phyloP scores from a whole-genome alignment of 2,888 invertebrate genomes.

The Dione vanillae region DNA sequence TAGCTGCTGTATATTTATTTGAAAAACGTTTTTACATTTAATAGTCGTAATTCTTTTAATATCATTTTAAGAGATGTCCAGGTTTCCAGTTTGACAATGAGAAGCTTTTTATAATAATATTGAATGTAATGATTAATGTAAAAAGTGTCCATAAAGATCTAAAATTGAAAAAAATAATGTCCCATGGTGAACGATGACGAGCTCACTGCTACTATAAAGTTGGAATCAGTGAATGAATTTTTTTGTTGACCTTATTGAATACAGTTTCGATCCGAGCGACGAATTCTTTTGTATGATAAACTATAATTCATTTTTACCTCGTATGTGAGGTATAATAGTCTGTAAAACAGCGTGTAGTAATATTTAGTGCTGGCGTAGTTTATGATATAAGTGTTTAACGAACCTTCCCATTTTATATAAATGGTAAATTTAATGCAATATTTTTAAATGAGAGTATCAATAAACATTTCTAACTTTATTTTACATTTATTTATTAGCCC shows the following conservation, averaged over 20 bases:
- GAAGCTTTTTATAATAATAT: background rate
- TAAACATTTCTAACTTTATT: too few species aligned
- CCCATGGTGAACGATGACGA: conserved; percentile 44
- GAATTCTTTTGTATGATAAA: conserved; percentile 23
- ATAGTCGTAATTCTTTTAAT: conserved; percentile 13
- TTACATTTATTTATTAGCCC: too few species aligned
- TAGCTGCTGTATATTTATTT: background rate
- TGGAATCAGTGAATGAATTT: conserved; percentile 37
- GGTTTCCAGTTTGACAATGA: conserved; percentile 12
- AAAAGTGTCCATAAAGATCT: conserved; percentile 28
- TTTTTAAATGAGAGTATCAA: too few species aligned
- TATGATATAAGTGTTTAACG: background rate
- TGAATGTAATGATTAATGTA: conserved; percentile 32
- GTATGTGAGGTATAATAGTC: conserved; percentile 21
- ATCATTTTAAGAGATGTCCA: conserved; percentile 13
- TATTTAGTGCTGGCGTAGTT: conserved; percentile 1
- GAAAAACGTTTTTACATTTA: background rate
- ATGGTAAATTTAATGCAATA: background rate
- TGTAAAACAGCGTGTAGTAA: conserved; percentile 16
- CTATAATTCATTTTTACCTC: conserved; percentile 37
- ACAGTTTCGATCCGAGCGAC: conserved; percentile 33
- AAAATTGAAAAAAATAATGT: conserved; percentile 39
- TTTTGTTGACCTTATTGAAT: conserved; percentile 35
- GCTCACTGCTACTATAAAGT: conserved; percentile 44
- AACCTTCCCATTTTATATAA: conserved; percentile 1